These are phyloP conservation scores for Thoracochromis brauschi DNA, from an alignment of 2,113 vertebrate genomes.

Conservation along the genomic window DNA sequence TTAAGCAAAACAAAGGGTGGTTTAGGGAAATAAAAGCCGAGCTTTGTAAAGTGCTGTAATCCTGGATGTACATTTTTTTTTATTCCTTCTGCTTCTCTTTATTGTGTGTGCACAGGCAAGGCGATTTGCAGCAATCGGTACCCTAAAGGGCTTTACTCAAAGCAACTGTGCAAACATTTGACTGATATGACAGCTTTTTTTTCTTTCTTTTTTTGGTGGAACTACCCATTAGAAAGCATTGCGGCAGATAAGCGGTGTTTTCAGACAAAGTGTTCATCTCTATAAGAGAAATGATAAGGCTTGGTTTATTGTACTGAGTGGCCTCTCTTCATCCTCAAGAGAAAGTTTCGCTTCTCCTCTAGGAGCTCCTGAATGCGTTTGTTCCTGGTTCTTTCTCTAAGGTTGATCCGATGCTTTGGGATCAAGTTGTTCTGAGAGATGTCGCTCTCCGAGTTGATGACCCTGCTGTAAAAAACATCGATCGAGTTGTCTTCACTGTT, in stretches of 20 bases:
- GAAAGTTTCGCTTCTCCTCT: constrained; percentile 81
- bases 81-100: constrained; percentile 1
- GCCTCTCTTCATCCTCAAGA: constrained; percentile 76
- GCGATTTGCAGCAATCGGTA: constrained; percentile 16
- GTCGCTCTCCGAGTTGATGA: constrained; percentile 65
- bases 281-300: constrained; percentile 75
- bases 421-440: constrained; percentile 84
- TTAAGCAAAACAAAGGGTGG: neutral
- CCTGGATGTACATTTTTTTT: neutral
- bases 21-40: constrained; percentile 9
- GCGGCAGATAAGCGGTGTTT: neutral
- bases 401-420: constrained; percentile 71
- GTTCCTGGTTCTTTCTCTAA: constrained; percentile 86
- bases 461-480: constrained; percentile 74
- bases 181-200: neutral
- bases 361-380: constrained; percentile 93
- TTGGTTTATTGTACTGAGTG: constrained; percentile 45
- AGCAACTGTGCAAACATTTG: constrained; percentile 53
- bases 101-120: neutral
- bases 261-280: constrained; percentile 61
- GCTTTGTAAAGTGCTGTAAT: constrained; percentile 21
- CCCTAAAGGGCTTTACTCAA: neutral
- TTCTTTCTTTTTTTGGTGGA: neutral
- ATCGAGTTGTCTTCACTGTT: constrained; percentile 80
- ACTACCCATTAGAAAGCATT: constrained; percentile 9